Evolutionary conservation across 2,797 vertebrate genomes (phyloP).

Genomic region (Siniperca undulata): DNA sequence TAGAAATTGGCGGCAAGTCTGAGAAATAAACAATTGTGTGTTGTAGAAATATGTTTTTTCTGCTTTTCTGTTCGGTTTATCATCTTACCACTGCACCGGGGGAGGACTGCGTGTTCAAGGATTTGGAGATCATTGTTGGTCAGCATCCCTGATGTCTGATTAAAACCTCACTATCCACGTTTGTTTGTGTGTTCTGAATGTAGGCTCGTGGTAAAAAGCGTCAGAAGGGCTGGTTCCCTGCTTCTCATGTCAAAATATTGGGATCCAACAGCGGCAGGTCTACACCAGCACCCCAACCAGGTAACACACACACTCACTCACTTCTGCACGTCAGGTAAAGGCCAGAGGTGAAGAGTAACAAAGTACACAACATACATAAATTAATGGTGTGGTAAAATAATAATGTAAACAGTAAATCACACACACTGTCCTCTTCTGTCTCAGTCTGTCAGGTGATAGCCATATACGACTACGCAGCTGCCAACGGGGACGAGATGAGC

Average conservation of each 20-base stretch:
- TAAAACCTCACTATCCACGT: neutral
- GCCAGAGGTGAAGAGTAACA: neutral
- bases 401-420: neutral
- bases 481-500: conserved; percentile 94
- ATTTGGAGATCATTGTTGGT: neutral
- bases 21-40: neutral
- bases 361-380: neutral
- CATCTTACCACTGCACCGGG: neutral
- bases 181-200: conserved; percentile 32
- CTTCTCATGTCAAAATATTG: conserved; percentile 93
- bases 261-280: conserved; percentile 92
- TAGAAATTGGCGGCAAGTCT: neutral
- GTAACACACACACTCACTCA: conserved; percentile 69
- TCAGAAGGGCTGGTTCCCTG: conserved; percentile 98
- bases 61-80: neutral
- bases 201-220: conserved; percentile 97
- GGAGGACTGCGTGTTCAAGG: conserved; percentile 3
- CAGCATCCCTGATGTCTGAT: neutral
- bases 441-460: conserved; percentile 96
- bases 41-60: too few relatives aligned
- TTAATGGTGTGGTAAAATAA: neutral
- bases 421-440: neutral
- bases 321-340: neutral
- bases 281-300: conserved; percentile 88
- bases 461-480: conserved; percentile 94